Base-by-base conservation (phyloP, 2,113 vertebrate genomes). In the Alexandromys fortis region DNA sequence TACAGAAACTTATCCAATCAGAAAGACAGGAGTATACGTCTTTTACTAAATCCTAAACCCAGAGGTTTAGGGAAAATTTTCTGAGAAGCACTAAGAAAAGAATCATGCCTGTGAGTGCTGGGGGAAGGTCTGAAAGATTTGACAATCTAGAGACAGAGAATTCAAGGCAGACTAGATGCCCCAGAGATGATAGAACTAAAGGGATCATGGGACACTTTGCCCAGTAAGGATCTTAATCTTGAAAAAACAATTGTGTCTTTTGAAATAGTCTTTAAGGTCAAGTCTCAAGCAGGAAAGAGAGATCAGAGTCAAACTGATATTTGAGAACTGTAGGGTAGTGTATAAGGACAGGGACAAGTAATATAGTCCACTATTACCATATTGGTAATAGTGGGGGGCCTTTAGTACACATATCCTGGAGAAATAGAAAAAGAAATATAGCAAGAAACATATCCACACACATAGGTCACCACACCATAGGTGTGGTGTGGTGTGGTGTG, bases 251-350 rank as follows among this genome's bases (percentile, higher is more conserved):
- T 38, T 90, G 17, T 38, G 17, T 30, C 24, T 49, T 92, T 87
- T 58, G 58, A 95, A 95, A 75, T 85, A 49, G 3, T 38, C 42
- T 83, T 45, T 92, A 28, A 73, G 70, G 45, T 58, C 26, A 94
- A 35, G 10, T n/a, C 94, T n/a, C 76, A 38, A 89, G 89, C 13
- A 89, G 42, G 47, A 92, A 94, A 81, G 63, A 65, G 58, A 86
- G 83, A 92, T 24, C 14, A 77, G 61, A 92, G 30, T 83, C 49
- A 63, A 65, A 30, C 38, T 75, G 38, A 22, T 88, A 85, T 61
- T 76, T 92, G 42, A 91, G 52, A 42, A 30, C 72, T 95, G 12
- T 38, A 88, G 87, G 35, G 16, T 3, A 79, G 49, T 24, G 91
- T 85, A 90, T 82, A 87, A 87, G 61, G 28, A 82, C 76, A 81